Evolutionary conservation across 2,797 vertebrate species (phyloP).

Genomic region (Phaenicophaeus curvirostris): DNA sequence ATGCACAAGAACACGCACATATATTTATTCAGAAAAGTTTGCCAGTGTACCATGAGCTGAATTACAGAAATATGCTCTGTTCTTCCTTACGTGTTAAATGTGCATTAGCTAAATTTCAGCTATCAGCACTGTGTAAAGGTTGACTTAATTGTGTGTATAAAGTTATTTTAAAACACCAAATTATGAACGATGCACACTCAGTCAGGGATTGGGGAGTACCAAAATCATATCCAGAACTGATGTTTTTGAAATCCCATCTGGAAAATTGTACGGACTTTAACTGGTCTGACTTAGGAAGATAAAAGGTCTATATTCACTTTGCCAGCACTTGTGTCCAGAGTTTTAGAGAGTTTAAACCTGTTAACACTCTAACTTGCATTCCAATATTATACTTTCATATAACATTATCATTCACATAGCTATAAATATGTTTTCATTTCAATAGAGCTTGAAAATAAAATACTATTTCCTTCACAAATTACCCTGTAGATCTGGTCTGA

Average conservation of each 20-base stretch:
- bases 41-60: background rate
- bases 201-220: background rate
- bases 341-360: background rate
- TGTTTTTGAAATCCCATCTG: background rate
- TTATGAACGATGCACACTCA: background rate
- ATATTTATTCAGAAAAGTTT: background rate
- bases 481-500: background rate
- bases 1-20: background rate
- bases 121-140: background rate
- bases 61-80: background rate
- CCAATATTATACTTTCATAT: background rate
- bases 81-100: background rate
- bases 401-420: background rate
- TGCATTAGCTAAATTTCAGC: background rate
- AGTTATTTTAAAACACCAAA: background rate
- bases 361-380: background rate
- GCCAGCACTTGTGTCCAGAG: background rate
- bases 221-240: background rate
- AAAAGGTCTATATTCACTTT: background rate
- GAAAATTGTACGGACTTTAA: background rate
- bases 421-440: background rate
- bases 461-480: slow-evolving; percentile 32
- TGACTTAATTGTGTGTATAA: background rate
- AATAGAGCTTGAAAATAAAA: background rate
- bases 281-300: background rate